Base-by-base conservation (phyloP, 2,113 vertebrate genomes). In the Chaetops frenatus region DNA sequence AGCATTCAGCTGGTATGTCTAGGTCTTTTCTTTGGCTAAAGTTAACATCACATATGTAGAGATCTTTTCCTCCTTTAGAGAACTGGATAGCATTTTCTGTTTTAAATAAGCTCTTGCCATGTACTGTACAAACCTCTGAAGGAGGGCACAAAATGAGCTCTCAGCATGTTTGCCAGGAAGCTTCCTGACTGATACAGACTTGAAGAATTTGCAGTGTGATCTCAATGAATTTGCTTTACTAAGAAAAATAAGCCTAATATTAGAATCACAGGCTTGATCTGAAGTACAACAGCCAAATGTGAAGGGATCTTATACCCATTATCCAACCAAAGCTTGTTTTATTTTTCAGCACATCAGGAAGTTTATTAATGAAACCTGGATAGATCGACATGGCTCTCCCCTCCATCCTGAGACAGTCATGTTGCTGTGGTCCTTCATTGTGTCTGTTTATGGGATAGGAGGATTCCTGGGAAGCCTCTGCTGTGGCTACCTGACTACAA, bases 351-450 rank as follows among this genome's bases (percentile, higher is more conserved):
- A 98, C 77, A 98, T 99, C 88, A 98, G 98, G 87, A 97, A 95
- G 22, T 99, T 99, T 72, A 96, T 99, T 47, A 99, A 99, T 81
- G 98, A 98, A 90, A 99, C 99, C 3, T 98, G 98, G 98, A 73
- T 97, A 83, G 77, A 69, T 35, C 95, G 98, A 40, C 96, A 98
- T 1, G 95, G 94, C 19, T 88, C 81, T 40, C 95, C 98, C 11
- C 93, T 98, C 48, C 90, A 91, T 2, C 92, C 96, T 2, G 97
- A 97, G 12, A 97, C 97, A 58, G 82, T 97, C 81, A 98, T 97
- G 95, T 91, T 98, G 53, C 51, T 98, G 64, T 98, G 98, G 98
- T 98, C 98, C 92, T 97, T 98, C 94, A 97, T 98, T 22, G 97
- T 98, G 89, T 98, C 98, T 14, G 92, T 98, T 40, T 96, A 98